These are phyloP conservation scores for Stenchaetothrips biformis DNA, from an alignment of 2,888 invertebrate genomes.

Conservation along the genomic window DNA sequence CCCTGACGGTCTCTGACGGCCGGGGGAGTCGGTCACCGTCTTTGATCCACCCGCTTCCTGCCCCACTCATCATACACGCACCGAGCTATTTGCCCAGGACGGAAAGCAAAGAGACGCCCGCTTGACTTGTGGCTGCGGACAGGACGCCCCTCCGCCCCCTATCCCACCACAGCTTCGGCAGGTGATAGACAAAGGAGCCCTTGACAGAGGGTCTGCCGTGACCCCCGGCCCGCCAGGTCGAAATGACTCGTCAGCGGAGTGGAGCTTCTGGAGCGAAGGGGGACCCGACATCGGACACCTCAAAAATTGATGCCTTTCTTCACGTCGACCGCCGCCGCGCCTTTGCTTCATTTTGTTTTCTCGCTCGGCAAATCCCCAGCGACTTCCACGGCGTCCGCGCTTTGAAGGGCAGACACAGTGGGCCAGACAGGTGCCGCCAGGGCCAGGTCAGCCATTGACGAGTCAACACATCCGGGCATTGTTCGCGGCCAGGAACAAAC, in stretches of 20 bases:
- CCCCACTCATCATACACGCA: background rate
- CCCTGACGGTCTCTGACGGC: background rate
- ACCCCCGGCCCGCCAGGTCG: background rate
- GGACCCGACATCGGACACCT: background rate
- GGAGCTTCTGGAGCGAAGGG: too few species aligned
- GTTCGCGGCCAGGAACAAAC: too few species aligned
- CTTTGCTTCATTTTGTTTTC: too few species aligned
- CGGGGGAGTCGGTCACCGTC: background rate
- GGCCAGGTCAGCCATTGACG: too few species aligned
- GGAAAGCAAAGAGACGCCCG: slow-evolving; percentile 2
- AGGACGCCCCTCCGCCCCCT: background rate
- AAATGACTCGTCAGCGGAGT: background rate
- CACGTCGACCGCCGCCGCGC: too few species aligned
- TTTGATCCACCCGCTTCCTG: background rate
- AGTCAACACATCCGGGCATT: too few species aligned
- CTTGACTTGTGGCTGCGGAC: background rate
- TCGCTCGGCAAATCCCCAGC: slow-evolving; percentile 2
- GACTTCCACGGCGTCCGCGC: background rate
- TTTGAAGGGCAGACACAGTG: too few species aligned
- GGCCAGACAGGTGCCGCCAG: background rate
- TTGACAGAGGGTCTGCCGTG: background rate
- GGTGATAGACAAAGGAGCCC: too few species aligned
- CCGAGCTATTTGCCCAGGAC: background rate
- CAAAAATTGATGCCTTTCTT: background rate
- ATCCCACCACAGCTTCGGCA: too few species aligned